Evolutionary conservation across 2,888 invertebrate genomes (phyloP), one percentile per base, ranked within the genome.

Genomic region (Zaprionus obscuricornis): DNA sequence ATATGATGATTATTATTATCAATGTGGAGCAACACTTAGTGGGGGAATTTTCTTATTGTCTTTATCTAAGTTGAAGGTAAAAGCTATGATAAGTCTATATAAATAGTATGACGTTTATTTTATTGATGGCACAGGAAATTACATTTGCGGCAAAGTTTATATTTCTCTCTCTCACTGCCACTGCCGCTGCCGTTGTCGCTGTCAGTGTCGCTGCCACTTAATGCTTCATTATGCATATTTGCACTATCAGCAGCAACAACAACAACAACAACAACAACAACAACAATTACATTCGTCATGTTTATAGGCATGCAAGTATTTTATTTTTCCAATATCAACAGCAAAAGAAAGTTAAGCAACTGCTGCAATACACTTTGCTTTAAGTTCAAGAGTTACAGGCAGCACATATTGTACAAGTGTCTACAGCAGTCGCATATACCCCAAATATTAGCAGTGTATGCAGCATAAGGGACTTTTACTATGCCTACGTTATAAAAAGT

Each of bases 381-480:
- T n/a, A n/a, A n/a, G n/a, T n/a, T n/a, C n/a, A n/a, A n/a, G n/a
- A n/a, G n/a, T n/a, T n/a, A n/a, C n/a, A n/a, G n/a, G n/a, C n/a
- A n/a, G n/a, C n/a, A n/a, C n/a, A n/a, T n/a, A n/a, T n/a, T n/a
- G n/a, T n/a, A n/a, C n/a, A n/a, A n/a, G n/a, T n/a, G n/a, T n/a
- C n/a, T n/a, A n/a, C n/a, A n/a, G n/a, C 29, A 29, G 10, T 8
- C n/a, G 37, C 10, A 39, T 6, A 24, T 17, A 18, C n/a, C n/a
- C n/a, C 13, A 31, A 10, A 31, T 31, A 31, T 31, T 13, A 10
- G 5, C 57, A 18, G 36, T n/a, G 47, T n/a, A n/a, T n/a, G n/a
- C n/a, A n/a, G n/a, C n/a, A n/a, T n/a, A 69, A 81, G 66, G 63
- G 66, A 70, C 64, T 72, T 75, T 75, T 62, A 55, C 51, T 31